Evolutionary conservation across 2,113 vertebrate genomes (phyloP), one percentile per base, ranked within the genome.

Genomic region (Coreoperca whiteheadi): DNA sequence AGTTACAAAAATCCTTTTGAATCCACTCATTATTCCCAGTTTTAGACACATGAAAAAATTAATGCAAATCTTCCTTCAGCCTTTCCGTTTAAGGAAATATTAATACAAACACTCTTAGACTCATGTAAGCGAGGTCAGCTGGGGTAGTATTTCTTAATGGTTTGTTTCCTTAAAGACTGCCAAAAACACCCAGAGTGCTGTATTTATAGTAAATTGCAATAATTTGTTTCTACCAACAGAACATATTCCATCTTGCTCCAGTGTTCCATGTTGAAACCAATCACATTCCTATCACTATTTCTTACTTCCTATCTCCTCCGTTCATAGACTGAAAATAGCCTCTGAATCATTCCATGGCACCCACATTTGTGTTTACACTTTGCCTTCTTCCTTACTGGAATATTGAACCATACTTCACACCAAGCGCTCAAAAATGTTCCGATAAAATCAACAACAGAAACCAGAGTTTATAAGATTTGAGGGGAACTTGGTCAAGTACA

Each of bases 321-420:
- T 93, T 88, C 84, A 87, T 74, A n/a, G 51, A 43, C 87, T 61
- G 56, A 90, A 93, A 95, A 94, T 94, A 94, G 87, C 84, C 76
- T 79, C 46, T 89, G 93, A 93, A 84, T 94, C 92, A 91, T 84
- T 91, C 68, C 81, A 86, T 72, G 89, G 81, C 87, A 80, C 48
- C 77, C 73, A 25, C 54, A 69, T 71, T 86, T 65, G 37, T 92
- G 83, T 90, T 92, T 90, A 91, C 84, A 65, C 90, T 88, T 82
- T 84, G 82, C 88, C 72, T 83, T 92, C 78, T 88, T 91, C 93
- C 86, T 77, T 93, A 93, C 91, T 91, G 93, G 92, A 95, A 96
- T 86, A 90, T 90, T 84, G 89, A 85, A 86, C 86, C 74, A 50
- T 75, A 75, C 87, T 91, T 91, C 90, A 93, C 92, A 91, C 86